Conservation (phyloP, 2,113 vertebrate genomes). For the Camelus dromedarius region DNA sequence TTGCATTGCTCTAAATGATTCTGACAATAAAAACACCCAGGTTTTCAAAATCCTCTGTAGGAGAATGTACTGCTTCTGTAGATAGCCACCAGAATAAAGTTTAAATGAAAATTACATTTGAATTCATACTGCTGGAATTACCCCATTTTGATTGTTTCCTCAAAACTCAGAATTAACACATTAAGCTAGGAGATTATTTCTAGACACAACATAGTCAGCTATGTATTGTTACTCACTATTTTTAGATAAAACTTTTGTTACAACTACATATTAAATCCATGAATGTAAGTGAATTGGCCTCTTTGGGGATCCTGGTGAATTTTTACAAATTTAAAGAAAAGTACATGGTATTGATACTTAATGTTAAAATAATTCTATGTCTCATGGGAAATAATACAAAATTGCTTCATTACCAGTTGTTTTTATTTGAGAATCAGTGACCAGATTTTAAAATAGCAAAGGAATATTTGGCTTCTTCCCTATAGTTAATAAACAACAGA, state of each 20-base stretch:
- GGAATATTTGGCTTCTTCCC: background rate
- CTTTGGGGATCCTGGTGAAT: background rate
- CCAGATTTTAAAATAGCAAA: background rate
- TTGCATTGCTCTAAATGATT: background rate
- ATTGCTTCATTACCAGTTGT: background rate
- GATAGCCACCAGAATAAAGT: background rate
- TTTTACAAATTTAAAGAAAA: background rate
- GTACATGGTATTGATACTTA: background rate
- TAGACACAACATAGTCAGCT: background rate
- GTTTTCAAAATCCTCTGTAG: background rate
- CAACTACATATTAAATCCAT: background rate
- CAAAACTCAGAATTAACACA: background rate
- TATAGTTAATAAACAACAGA: background rate
- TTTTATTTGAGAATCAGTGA: background rate
- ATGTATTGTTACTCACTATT: background rate
- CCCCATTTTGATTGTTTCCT: background rate
- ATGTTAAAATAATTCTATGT: background rate
- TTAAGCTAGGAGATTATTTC: background rate
- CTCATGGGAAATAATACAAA: background rate
- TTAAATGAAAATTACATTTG: background rate
- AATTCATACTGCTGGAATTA: background rate
- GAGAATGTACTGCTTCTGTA: background rate
- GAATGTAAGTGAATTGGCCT: background rate
- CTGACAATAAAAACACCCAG: background rate
- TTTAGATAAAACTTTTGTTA: background rate